Conservation (phyloP, 1,140 invertebrate genomes). For the Sipha flava region DNA sequence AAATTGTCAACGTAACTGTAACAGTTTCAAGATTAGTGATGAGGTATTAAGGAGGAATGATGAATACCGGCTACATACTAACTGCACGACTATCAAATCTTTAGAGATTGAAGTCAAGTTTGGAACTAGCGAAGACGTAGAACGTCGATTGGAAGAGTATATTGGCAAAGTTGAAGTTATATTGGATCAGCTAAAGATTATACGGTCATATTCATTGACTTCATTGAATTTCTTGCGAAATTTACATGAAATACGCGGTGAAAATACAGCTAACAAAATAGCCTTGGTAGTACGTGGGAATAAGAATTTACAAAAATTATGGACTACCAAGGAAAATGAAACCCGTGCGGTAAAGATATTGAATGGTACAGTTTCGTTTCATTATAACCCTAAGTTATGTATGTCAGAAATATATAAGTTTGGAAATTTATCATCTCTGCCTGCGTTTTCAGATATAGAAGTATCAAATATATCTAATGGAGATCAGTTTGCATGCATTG, state of each 20-base stretch:
- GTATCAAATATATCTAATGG: slow-evolving; percentile 80
- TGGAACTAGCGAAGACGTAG: slow-evolving; percentile 43
- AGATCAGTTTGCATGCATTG: slow-evolving; percentile 75
- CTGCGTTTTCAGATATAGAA: slow-evolving; percentile 48
- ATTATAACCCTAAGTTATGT: slow-evolving; percentile 92
- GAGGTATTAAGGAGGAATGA: not conserved
- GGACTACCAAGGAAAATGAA: slow-evolving; percentile 54
- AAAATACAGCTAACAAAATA: slow-evolving; percentile 45
- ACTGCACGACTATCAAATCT: slow-evolving; percentile 53
- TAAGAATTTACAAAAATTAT: slow-evolving; percentile 82
- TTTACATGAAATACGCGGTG: slow-evolving; percentile 59
- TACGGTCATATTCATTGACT: slow-evolving; percentile 66
- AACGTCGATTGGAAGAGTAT: slow-evolving; percentile 59
- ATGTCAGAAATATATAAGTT: slow-evolving; percentile 62
- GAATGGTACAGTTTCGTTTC: slow-evolving; percentile 71
- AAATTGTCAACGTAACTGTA: not conserved
- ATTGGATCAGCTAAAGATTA: slow-evolving; percentile 65
- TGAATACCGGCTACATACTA: not conserved
- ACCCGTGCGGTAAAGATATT: slow-evolving; percentile 47
- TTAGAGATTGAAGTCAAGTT: slow-evolving; percentile 72
- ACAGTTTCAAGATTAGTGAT: slow-evolving; percentile 3
- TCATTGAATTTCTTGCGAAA: slow-evolving; percentile 80
- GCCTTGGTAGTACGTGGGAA: slow-evolving; percentile 75
- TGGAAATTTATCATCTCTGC: slow-evolving; percentile 49
- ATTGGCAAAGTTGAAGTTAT: slow-evolving; percentile 71